phyloP scores from a whole-genome alignment of 2,888 invertebrate species.

The Alloplasta piceator region DNA sequence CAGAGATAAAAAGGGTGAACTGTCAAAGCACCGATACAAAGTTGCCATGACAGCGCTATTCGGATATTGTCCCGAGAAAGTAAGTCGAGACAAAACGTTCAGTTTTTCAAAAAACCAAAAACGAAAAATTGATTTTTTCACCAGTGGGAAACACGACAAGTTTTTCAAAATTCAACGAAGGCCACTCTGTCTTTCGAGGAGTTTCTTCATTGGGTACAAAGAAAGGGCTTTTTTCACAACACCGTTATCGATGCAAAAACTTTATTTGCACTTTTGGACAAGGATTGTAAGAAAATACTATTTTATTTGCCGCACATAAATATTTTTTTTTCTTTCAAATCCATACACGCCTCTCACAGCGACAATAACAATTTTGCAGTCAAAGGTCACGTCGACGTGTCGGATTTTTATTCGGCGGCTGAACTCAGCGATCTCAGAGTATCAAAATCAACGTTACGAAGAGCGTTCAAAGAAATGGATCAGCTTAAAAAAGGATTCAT shows the following conservation, averaged over 20 bases:
- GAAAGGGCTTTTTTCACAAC: slow-evolving; percentile 22
- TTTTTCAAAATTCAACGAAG: slow-evolving; percentile 26
- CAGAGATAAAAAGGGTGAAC: slow-evolving; percentile 44
- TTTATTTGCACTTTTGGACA: slow-evolving; percentile 50
- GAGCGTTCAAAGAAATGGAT: slow-evolving; percentile 68
- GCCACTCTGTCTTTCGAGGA: slow-evolving; percentile 31
- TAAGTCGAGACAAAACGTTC: slow-evolving; percentile 28
- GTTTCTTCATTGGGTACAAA: slow-evolving; percentile 32
- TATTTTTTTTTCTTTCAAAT: background rate
- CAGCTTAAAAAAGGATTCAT: slow-evolving; percentile 62
- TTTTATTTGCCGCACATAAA: slow-evolving; percentile 12
- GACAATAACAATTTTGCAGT: slow-evolving; percentile 14
- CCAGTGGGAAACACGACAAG: slow-evolving; percentile 42
- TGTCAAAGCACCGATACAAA: slow-evolving; percentile 68
- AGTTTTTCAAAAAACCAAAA: background rate
- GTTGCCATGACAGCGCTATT: slow-evolving; percentile 71
- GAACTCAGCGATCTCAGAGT: slow-evolving; percentile 59
- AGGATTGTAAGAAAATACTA: slow-evolving; percentile 48
- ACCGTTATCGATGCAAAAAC: slow-evolving; percentile 33
- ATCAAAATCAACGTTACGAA: slow-evolving; percentile 54
- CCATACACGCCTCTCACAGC: background rate
- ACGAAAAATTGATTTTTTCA: background rate
- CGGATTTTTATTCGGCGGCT: slow-evolving; percentile 54
- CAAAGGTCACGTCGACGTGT: slow-evolving; percentile 39
- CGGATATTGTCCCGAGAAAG: slow-evolving; percentile 68